Conservation (phyloP, 2,888 invertebrate genomes). For the Anticlea derivata region DNA sequence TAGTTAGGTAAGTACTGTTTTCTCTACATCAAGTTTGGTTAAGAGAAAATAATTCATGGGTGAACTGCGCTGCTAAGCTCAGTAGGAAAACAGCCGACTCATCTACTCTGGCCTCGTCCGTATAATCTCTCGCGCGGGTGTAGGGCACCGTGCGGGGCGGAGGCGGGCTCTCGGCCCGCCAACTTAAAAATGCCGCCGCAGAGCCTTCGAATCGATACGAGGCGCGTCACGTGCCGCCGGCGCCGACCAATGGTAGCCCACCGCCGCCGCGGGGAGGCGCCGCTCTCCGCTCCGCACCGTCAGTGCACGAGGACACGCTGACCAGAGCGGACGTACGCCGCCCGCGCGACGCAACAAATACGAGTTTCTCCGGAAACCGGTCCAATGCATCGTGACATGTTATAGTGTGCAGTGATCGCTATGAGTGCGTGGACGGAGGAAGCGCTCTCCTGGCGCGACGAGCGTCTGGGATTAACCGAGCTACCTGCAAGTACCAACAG, state of each 20-base stretch:
- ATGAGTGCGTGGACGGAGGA: conserved; percentile 83
- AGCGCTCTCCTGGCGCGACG: conserved; percentile 77
- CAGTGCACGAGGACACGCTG: conserved; percentile 71
- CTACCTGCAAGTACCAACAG: conserved; percentile 60
- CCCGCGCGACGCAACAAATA: conserved; percentile 42
- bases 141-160: conserved; percentile 69
- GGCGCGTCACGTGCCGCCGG: conserved; percentile 87
- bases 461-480: conserved; percentile 74
- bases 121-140: conserved; percentile 58
- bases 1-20: background rate
- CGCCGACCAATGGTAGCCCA: conserved; percentile 74
- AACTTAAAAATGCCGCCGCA: conserved; percentile 93
- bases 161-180: conserved; percentile 78
- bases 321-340: conserved; percentile 54
- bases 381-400: conserved; percentile 72
- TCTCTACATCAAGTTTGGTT: background rate
- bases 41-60: background rate
- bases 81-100: conserved; percentile 10
- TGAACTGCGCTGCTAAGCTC: background rate
- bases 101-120: conserved; percentile 37
- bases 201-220: conserved; percentile 91
- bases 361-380: conserved; percentile 73
- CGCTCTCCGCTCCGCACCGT: conserved; percentile 54
- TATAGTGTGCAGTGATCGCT: conserved; percentile 69
- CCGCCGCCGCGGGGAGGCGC: conserved; percentile 54